Base-by-base conservation (phyloP, 2,113 vertebrate genomes). In the Eretmochelys imbricata region DNA sequence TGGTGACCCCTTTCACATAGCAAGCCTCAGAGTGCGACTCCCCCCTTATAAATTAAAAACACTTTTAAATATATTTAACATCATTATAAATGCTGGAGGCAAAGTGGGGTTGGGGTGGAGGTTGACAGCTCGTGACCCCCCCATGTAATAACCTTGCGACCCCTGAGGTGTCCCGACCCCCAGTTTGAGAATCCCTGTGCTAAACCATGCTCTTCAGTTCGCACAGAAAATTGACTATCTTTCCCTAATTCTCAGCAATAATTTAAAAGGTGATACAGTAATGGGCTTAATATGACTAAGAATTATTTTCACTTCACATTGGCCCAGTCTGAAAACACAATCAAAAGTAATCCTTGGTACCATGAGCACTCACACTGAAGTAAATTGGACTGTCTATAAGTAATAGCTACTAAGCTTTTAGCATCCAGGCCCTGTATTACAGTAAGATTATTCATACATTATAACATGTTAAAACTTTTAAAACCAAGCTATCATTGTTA, bases 331-430 rank as follows among this genome's bases (percentile, higher is more conserved):
- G n/a, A 38, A 72, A 72, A 38, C 19, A 72, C 19, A 2, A 38
- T 35, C n/a, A 72, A 38, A 72, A 72, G n/a, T 38, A 72, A 72
- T 38, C 16, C n/a, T 38, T 38, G 31, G 19, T 87, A 51, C 31
- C 0, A 0, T 17, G 49, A 78, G 20, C 35, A 57, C 51, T 46
- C 16, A 29, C 65, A 62, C 24, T 53, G 53, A 91, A 78, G 20
- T 19, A 85, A 22, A 90, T 7, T 46, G 38, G 10, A 4, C 13
- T 54, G 14, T 8, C 13, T 27, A 25, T 42, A 42, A 65, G 16
- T 65, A 65, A 65, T 8, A 65, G 31, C 31, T 17, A 75, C 20
- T 46, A 16, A 4, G 7, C 65, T 53, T 84, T 31, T 51, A 78
- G 5, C n/a, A 24, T 75, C 3, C 19, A 42, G 87, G 31, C 31